Evolutionary conservation across 1,140 invertebrate genomes (phyloP).

Genomic region (Aricia agestis): DNA sequence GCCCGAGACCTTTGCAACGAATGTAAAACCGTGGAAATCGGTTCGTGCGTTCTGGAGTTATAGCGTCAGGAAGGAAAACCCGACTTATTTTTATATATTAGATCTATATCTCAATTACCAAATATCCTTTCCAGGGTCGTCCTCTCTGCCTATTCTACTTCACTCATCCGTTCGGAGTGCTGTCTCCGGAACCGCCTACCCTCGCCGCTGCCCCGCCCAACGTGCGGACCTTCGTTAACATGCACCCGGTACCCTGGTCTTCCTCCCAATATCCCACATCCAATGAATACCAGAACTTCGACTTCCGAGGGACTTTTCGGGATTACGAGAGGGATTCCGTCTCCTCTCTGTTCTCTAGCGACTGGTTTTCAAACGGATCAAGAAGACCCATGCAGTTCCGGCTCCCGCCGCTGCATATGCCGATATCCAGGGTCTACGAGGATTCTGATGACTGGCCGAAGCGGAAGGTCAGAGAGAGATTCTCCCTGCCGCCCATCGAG

Average conservation of each 20-base stretch:
- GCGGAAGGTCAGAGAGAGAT: conserved; percentile 43
- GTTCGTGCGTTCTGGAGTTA: too few species aligned
- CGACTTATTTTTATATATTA: too few species aligned
- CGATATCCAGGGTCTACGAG: conserved; percentile 33
- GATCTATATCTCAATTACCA: too few species aligned
- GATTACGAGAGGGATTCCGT: conserved; percentile 36
- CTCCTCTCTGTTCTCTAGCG: conserved; percentile 50
- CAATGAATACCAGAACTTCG: conserved; percentile 27
- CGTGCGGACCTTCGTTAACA: conserved; percentile 47
- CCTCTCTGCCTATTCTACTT: conserved; percentile 74
- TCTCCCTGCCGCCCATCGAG: conserved; percentile 55
- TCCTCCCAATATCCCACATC: conserved; percentile 27
- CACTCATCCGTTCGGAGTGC: conserved; percentile 71
- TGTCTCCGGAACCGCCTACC: conserved; percentile 63
- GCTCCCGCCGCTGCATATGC: conserved; percentile 54
- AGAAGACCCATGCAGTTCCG: conserved; percentile 37
- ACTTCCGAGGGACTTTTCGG: conserved; percentile 24
- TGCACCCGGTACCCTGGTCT: conserved; percentile 42
- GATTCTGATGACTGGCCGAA: conserved; percentile 49
- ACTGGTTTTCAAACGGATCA: conserved; percentile 47
- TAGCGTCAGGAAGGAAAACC: too few species aligned
- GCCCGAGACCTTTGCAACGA: too few species aligned
- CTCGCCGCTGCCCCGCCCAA: conserved; percentile 36
- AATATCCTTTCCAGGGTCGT: conserved; percentile 47
- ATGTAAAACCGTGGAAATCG: too few species aligned